Conservation (phyloP, 2,113 vertebrate genomes). For the Gallinago paraguaiae region DNA sequence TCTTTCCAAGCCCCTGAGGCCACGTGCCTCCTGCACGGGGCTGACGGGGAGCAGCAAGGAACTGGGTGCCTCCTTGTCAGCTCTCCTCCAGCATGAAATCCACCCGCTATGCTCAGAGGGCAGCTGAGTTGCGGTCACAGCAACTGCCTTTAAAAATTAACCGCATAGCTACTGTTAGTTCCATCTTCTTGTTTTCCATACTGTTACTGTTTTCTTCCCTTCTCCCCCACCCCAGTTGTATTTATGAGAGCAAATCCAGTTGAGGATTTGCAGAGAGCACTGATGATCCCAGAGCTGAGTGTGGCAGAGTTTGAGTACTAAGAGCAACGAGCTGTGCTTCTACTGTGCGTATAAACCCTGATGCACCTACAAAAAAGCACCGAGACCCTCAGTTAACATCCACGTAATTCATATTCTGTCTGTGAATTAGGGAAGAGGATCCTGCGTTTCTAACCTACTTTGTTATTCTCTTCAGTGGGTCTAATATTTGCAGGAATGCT, state of each 20-base stretch:
- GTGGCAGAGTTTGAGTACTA: not conserved
- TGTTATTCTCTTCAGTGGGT: constrained; percentile 26
- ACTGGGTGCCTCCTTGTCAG: too few relatives aligned
- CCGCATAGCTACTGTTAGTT: not conserved
- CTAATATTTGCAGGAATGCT: constrained; percentile 60
- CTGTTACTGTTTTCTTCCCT: not conserved
- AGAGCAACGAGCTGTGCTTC: not conserved
- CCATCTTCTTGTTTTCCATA: not conserved
- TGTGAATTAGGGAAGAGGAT: not conserved
- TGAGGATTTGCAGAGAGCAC: not conserved
- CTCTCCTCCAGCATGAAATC: not conserved
- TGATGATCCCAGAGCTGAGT: not conserved
- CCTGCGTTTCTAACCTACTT: constrained; percentile 15
- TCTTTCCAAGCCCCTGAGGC: not conserved
- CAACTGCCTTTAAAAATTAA: not conserved
- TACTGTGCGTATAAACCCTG: not conserved
- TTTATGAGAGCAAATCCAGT: not conserved
- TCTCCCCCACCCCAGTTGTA: not conserved
- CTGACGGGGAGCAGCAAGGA: not conserved
- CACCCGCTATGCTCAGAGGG: accelerated
- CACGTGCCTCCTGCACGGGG: accelerated
- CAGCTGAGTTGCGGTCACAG: not conserved
- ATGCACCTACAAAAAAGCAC: not conserved
- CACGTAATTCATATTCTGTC: not conserved
- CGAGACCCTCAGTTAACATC: not conserved